A percentile compares a stretch with the other conserved stretches of the same genome.
Conservation (phyloP, 2,888 invertebrate genomes). For the Stomorhina lunata region DNA sequence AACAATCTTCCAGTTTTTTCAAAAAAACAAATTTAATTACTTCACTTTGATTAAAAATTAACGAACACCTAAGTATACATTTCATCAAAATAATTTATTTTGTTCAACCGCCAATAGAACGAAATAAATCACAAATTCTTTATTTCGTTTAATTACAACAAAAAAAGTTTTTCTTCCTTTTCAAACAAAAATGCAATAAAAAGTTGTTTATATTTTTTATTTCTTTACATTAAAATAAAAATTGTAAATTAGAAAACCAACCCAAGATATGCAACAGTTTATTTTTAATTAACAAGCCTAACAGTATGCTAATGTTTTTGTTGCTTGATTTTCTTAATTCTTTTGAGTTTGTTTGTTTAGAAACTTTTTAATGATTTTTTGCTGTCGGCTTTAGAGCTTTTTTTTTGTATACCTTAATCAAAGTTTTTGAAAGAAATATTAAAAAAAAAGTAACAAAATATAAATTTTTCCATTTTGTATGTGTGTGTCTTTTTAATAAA, state of each 20-base stretch:
- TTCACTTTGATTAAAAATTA: neutral
- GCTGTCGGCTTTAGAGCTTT: neutral
- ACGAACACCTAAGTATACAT: no score
- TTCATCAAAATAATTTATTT: no score
- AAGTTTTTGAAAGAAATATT: no score
- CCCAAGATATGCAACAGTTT: constrained; percentile 54
- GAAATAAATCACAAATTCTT: no score
- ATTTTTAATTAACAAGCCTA: constrained; percentile 54
- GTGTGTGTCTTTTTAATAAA: no score
- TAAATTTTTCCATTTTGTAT: no score
- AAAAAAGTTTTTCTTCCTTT: no score
- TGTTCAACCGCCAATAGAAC: no score
- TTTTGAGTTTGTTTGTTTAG: neutral
- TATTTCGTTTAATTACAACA: no score
- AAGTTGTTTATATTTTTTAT: neutral
- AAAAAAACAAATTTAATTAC: no score
- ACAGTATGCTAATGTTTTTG: constrained; percentile 24
- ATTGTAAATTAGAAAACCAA: neutral
- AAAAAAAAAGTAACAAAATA: no score
- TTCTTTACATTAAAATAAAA: neutral
- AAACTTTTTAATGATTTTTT: constrained; percentile 11
- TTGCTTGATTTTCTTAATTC: neutral
- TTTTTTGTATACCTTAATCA: neutral
- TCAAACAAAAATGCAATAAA: constrained; percentile 1
- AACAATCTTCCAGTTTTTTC: no score